Base-by-base conservation (phyloP, 2,113 vertebrate genomes). In the Caretta caretta region DNA sequence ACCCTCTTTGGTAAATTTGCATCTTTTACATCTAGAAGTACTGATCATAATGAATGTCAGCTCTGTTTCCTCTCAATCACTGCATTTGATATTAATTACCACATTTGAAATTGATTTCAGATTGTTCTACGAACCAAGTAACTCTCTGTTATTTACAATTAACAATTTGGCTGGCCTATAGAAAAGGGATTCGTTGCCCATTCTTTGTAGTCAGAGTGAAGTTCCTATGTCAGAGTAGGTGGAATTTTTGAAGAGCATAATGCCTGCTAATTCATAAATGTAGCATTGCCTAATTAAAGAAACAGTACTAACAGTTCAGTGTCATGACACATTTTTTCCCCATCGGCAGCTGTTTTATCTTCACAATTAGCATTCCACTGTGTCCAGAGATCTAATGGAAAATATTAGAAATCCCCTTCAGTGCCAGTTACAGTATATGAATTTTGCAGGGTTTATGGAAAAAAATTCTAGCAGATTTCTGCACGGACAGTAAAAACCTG, bases 401-500 rank as follows among this genome's bases (percentile, higher is more conserved):
- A 65, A 81, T 38, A 89, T 49, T 93, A 88, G n/a, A 76, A 93
- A 84, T 85, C 29, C 56, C 89, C 25, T 83, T 59, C 42, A 59
- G 76, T 48, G 91, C 75, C 25, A 84, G 35, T 93, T 90, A 65
- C 80, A 87, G 22, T 17, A 59, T 83, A 86, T 76, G 82, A 50
- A 86, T 27, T 84, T 94, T 90, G 6, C 35, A 76, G 88, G 78
- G 38, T 93, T 91, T 96, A 8, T 84, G 86, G 90, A 93, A 92
- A 83, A 83, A 57, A 92, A 62, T 65, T 8, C 84, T 5, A 82
- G 50, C 11, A 57, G 94, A 86, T 84, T 95, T 90, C 82, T 96
- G 87, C 90, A 95, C 88, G 38, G 49, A 42, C 22, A 94, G 88
- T 90, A 96, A 83, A 95, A 96, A 91, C 86, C 54, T 87, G 65